phyloP scores from a whole-genome alignment of 2,113 vertebrate genomes.

The Phoxinus phoxinus region DNA sequence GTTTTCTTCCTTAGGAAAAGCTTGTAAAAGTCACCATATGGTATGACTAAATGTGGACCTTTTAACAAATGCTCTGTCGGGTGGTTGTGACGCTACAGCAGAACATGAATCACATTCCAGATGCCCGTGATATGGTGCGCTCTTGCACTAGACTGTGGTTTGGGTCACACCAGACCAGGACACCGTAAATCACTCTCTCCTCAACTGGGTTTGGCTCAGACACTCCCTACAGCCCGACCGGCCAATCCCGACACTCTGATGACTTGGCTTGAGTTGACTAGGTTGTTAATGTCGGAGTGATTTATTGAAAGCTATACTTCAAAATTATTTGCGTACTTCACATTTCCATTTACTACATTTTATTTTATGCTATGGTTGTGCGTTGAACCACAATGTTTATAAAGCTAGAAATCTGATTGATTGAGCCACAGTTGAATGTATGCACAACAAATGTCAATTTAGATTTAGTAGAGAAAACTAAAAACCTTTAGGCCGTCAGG shows the following conservation, averaged over 20 bases:
- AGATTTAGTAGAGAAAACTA: not conserved
- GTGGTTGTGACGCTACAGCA: slow-evolving; percentile 20
- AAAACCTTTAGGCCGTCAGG: too few relatives aligned
- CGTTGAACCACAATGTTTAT: not conserved
- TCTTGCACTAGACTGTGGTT: slow-evolving; percentile 35
- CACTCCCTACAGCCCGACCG: not conserved
- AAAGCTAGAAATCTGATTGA: not conserved
- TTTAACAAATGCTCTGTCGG: slow-evolving; percentile 60
- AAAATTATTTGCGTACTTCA: not conserved
- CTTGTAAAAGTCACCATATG: slow-evolving; percentile 54
- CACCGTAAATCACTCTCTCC: slow-evolving; percentile 25
- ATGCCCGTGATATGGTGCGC: slow-evolving; percentile 31
- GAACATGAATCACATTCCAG: slow-evolving; percentile 55
- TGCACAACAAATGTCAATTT: not conserved
- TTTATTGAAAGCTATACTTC: slow-evolving; percentile 13
- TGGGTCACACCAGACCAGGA: slow-evolving; percentile 41
- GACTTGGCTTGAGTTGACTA: not conserved
- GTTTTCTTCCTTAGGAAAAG: not conserved
- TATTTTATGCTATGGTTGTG: not conserved
- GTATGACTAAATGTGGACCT: slow-evolving; percentile 55
- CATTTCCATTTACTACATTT: not conserved
- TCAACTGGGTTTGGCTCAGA: not conserved
- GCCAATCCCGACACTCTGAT: slow-evolving; percentile 33
- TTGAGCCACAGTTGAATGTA: too few relatives aligned
- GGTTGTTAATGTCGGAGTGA: slow-evolving; percentile 4